Percentiles rank a stretch among this genome's conserved stretches.
phyloP scores from a whole-genome alignment of 2,113 vertebrate species.

The Arothron firmamentum region DNA sequence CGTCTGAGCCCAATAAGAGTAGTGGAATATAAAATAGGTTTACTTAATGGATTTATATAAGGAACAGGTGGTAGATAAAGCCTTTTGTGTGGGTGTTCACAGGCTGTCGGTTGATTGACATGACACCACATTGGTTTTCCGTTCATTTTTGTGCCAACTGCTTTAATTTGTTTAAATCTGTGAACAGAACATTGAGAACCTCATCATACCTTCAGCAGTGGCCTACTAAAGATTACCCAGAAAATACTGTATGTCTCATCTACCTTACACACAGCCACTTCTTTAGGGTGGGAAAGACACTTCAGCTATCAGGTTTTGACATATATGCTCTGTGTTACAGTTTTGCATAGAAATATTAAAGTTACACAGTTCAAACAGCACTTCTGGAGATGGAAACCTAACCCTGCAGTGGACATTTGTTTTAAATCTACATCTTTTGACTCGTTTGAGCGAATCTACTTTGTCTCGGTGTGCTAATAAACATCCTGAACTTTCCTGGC shows the following conservation, averaged over 20 bases:
- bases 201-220: neutral
- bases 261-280: too few species aligned
- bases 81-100: conserved; percentile 1
- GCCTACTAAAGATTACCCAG: neutral
- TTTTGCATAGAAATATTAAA: conserved; percentile 20
- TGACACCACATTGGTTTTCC: conserved; percentile 3
- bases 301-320: too few species aligned
- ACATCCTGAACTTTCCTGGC: too few species aligned
- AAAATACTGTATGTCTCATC: neutral
- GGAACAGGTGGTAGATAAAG: conserved; percentile 3
- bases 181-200: conserved; percentile 1
- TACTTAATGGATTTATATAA: neutral
- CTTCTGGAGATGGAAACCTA: neutral
- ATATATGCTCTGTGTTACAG: too few species aligned
- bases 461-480: too few species aligned
- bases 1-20: too few species aligned
- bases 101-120: conserved; percentile 4
- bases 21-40: neutral
- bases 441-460: too few species aligned
- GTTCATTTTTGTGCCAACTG: conserved; percentile 4
- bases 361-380: neutral
- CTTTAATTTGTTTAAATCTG: conserved; percentile 1
- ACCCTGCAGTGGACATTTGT: too few species aligned
- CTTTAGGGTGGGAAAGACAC: too few species aligned
- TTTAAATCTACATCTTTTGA: too few species aligned